These are phyloP conservation scores for Holacanthus passer DNA, from an alignment of 2,113 vertebrate genomes.

Conservation along the genomic window DNA sequence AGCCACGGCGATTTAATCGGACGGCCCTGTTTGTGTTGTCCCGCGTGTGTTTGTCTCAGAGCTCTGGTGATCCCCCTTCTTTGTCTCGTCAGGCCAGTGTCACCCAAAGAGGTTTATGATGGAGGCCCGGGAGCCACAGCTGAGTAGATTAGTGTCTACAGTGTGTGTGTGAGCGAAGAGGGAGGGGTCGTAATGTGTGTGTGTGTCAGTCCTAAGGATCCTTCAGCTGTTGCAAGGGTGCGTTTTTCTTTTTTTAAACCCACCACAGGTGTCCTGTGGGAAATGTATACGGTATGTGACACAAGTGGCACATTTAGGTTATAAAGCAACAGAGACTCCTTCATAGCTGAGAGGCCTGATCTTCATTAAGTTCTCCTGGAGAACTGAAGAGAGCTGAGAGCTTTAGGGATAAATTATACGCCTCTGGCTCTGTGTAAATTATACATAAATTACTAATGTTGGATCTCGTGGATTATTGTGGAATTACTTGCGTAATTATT, in stretches of 20 bases:
- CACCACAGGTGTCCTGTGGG: slow-evolving; percentile 69
- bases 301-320: slow-evolving; percentile 51
- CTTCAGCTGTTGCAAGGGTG: slow-evolving; percentile 78
- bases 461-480: slow-evolving; percentile 6
- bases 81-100: slow-evolving; percentile 74
- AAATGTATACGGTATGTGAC: slow-evolving; percentile 58
- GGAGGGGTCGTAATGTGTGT: slow-evolving; percentile 27
- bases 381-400: too few relatives aligned
- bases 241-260: slow-evolving; percentile 53
- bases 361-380: slow-evolving; percentile 9
- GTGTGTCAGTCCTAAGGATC: slow-evolving; percentile 30
- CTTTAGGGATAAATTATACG: slow-evolving; percentile 23
- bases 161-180: slow-evolving; percentile 34
- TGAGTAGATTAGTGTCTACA: slow-evolving; percentile 77
- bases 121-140: slow-evolving; percentile 58
- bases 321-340: slow-evolving; percentile 22
- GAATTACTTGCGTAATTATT: slow-evolving; percentile 8
- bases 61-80: slow-evolving; percentile 56
- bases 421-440: slow-evolving; percentile 21
- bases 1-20: slow-evolving; percentile 70
- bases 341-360: background rate
- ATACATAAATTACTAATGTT: slow-evolving; percentile 18
- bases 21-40: slow-evolving; percentile 70
- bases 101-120: slow-evolving; percentile 79
- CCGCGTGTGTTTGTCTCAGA: slow-evolving; percentile 69